phyloP scores from a whole-genome alignment of 2,888 invertebrate species.

The Phrixothrix hirtus region DNA sequence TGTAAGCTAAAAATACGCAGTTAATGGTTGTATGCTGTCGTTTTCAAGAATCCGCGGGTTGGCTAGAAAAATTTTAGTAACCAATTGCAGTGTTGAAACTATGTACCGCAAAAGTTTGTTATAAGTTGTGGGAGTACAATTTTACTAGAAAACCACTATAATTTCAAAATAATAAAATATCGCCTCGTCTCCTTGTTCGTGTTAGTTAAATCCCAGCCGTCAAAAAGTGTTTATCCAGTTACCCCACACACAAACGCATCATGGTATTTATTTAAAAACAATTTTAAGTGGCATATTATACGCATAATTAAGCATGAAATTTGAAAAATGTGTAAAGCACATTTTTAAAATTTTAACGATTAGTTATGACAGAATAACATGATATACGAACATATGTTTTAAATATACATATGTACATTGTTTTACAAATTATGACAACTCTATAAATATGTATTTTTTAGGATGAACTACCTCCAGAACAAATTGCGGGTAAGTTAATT shows the following conservation, averaged over 20 bases:
- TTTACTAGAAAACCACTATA: conserved; percentile 52
- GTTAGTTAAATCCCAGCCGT: conserved; percentile 34
- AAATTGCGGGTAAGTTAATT: conserved; percentile 77
- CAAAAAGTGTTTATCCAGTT: conserved; percentile 22
- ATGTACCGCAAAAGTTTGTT: conserved; percentile 44
- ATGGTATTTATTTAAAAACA: conserved; percentile 31
- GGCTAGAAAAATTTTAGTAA: conserved; percentile 34
- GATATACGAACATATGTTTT: neutral
- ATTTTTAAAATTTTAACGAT: no score
- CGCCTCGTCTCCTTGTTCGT: conserved; percentile 15
- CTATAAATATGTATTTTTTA: conserved; percentile 60
- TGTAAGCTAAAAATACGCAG: conserved; percentile 22
- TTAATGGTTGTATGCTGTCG: conserved; percentile 29
- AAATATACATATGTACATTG: no score
- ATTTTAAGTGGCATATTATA: no score
- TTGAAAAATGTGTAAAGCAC: no score
- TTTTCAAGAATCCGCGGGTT: conserved; percentile 35
- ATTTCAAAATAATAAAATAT: conserved; percentile 40
- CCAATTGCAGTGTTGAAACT: conserved; percentile 38
- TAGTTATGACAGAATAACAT: no score
- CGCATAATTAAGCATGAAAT: no score
- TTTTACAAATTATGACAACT: no score
- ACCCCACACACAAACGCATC: conserved; percentile 34
- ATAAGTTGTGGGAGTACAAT: conserved; percentile 42
- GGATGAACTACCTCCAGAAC: conserved; percentile 91